phyloP scores from a whole-genome alignment of 2,113 vertebrate genomes.

The Chamaea fasciata region DNA sequence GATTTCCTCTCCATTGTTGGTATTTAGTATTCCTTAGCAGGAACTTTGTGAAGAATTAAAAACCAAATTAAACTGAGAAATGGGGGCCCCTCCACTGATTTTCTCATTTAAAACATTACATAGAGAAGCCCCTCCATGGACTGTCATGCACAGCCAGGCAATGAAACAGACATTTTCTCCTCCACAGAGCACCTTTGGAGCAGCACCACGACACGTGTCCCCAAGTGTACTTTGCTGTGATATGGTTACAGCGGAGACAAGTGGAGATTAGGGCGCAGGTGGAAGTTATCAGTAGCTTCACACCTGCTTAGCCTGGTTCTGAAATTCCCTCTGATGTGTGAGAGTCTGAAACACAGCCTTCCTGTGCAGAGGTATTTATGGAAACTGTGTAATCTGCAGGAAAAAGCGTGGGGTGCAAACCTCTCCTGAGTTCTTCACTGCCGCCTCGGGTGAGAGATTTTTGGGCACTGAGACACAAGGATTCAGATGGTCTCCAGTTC shows the following conservation, averaged over 20 bases:
- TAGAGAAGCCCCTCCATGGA: background rate
- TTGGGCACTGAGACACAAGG: background rate
- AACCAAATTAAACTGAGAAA: constrained; percentile 59
- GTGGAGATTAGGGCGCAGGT: background rate
- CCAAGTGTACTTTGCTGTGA: background rate
- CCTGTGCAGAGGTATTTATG: background rate
- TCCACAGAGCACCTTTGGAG: background rate
- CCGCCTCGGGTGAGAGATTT: background rate
- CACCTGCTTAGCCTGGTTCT: background rate
- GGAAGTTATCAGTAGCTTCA: background rate
- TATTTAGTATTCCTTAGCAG: constrained; percentile 55
- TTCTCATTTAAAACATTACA: constrained; percentile 14
- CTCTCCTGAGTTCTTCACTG: background rate
- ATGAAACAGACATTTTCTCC: background rate
- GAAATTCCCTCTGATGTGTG: background rate
- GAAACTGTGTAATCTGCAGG: background rate
- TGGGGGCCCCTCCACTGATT: background rate
- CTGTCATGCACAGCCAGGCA: background rate
- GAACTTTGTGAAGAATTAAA: constrained; percentile 64
- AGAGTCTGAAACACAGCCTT: background rate
- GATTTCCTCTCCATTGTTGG: constrained; percentile 44
- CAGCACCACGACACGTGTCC: background rate
- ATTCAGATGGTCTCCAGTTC: background rate
- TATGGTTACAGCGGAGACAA: background rate
- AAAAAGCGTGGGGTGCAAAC: background rate